Evolutionary conservation across 2,797 vertebrate species (phyloP), one percentile per base, ranked within the genome.

Genomic region (Delichon dasypus): DNA sequence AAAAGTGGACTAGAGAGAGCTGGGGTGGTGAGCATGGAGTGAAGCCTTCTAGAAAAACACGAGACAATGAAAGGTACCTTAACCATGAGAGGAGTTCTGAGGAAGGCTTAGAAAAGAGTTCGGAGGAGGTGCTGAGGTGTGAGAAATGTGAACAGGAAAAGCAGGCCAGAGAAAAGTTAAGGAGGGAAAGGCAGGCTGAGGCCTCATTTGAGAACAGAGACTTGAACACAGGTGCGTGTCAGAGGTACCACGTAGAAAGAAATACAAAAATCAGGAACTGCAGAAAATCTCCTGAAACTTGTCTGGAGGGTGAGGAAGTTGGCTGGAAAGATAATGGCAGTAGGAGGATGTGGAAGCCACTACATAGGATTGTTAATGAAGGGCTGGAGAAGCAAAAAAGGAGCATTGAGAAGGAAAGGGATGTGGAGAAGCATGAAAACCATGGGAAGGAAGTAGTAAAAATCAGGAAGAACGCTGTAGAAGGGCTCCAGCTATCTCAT

Each of bases 1-100:
- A 97, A 97, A 97, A 95, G 48, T 98, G 98, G 98, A 82, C 93
- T 75, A 97, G 98, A 96, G 97, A 97, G 76, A 94, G 94, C 45
- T 55, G 98, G 97, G 92, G 97, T 76, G 85, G 87, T 8, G 93
- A 98, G 27, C 93, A 76, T 30, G 94, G 86, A 9, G 42, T 30
- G 19, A 95, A 97, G 76, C 83, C 90, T 53, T 95, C 90, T 60
- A 77, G 94, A 96, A 97, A 97, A 84, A 92, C 90, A 11, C 95
- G 90, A 84, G 94, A 95, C 40, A 95, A 87, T 6, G 97, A 97
- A 62, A 87, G 77, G 29, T 96, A 65, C 42, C 87, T 84, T 36
- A 96, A 81, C 13, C 95, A 89, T 7, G 97, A 98, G 83, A 97
- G 89, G 66, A 97, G 92, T 32, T 73, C 74, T 40, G 95, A 96